Evolutionary conservation across 2,113 vertebrate genomes (phyloP).

Genomic region (Dascyllus trimaculatus): DNA sequence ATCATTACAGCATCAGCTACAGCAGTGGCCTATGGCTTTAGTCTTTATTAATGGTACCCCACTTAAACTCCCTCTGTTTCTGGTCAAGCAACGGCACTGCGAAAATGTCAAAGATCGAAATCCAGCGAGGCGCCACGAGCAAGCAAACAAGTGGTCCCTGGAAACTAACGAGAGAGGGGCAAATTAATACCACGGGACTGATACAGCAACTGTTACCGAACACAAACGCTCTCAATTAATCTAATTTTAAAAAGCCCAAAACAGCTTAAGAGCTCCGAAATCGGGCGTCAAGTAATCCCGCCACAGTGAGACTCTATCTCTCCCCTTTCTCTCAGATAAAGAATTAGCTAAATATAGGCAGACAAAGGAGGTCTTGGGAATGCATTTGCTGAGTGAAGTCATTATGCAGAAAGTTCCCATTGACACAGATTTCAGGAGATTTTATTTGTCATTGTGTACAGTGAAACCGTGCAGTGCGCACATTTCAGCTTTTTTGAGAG

Average conservation of each 20-base stretch:
- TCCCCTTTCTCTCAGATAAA: conserved; percentile 47
- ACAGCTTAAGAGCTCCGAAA: conserved; percentile 52
- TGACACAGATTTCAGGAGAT: conserved; percentile 67
- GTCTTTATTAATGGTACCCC: conserved; percentile 67
- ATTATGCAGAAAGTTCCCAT: conserved; percentile 61
- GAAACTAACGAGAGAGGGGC: not conserved
- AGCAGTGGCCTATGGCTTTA: conserved; percentile 49
- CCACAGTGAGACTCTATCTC: conserved; percentile 12
- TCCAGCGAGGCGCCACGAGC: not conserved
- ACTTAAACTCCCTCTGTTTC: conserved; percentile 55
- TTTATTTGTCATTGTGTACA: conserved; percentile 28
- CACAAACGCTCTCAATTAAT: conserved; percentile 58
- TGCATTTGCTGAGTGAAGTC: conserved; percentile 47
- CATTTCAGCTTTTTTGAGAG: conserved; percentile 3
- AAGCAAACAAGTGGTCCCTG: conserved; percentile 32
- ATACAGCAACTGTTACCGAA: not conserved
- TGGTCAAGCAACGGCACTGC: conserved; percentile 42
- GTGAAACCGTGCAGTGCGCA: not conserved
- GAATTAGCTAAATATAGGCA: conserved; percentile 63
- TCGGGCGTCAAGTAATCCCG: conserved; percentile 48
- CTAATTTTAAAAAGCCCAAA: conserved; percentile 57
- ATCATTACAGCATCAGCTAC: conserved; percentile 68
- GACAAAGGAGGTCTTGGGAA: conserved; percentile 38
- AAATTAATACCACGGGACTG: conserved; percentile 27
- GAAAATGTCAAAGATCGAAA: conserved; percentile 38